Conservation (phyloP, 2,113 vertebrate species). For the Siphamia tubifer region DNA sequence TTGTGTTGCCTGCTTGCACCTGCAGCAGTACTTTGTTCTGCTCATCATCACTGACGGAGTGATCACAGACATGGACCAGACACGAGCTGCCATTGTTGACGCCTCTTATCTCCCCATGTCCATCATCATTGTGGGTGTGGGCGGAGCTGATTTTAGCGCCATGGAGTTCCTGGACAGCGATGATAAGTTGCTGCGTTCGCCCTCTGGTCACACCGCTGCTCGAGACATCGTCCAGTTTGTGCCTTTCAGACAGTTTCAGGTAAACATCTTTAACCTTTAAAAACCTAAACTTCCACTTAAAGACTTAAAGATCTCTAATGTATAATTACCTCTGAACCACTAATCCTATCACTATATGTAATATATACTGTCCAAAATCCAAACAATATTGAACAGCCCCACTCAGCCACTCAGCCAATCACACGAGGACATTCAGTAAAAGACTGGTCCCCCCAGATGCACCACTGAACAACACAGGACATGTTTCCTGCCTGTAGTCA, state of each 20-base stretch:
- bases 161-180: constrained; percentile 96
- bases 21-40: constrained; percentile 91
- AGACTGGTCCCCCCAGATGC: too few species aligned
- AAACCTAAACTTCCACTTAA: too few species aligned
- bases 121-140: constrained; percentile 93
- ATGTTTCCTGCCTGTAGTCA: too few species aligned
- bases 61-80: constrained; percentile 93
- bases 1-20: neutral
- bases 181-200: constrained; percentile 80
- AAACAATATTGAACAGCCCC: too few species aligned
- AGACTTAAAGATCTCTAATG: too few species aligned
- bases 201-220: constrained; percentile 81
- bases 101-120: constrained; percentile 92
- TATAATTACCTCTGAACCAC: too few species aligned
- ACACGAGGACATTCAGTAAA: too few species aligned
- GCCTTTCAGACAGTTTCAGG: constrained; percentile 92
- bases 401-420: too few species aligned
- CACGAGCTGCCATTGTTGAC: constrained; percentile 86
- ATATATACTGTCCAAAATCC: too few species aligned
- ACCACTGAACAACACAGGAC: too few species aligned
- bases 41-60: constrained; percentile 94
- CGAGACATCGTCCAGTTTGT: constrained; percentile 98
- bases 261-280: constrained; percentile 79
- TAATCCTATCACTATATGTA: too few species aligned
- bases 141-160: constrained; percentile 87